phyloP scores from a whole-genome alignment of 2,888 invertebrate genomes.

The Dolichopus griseipennis region DNA sequence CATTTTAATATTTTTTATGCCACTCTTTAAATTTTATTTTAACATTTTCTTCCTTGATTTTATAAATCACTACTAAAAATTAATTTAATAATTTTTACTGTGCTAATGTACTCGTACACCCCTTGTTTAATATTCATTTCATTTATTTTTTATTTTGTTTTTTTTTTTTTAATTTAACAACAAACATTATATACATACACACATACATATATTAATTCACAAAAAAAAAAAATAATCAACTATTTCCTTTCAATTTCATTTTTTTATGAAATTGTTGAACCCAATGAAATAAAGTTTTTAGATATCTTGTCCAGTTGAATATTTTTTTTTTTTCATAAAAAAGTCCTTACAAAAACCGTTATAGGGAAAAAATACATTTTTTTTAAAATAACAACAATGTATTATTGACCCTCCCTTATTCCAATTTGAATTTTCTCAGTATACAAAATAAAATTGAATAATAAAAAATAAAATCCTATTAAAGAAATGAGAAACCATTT shows the following conservation, averaged over 20 bases:
- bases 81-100: too few relatives aligned
- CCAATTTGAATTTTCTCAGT: not conserved
- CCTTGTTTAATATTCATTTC: too few relatives aligned
- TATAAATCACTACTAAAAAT: too few relatives aligned
- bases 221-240: not conserved
- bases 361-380: not conserved
- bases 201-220: not conserved
- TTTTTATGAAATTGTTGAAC: not conserved
- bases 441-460: too few relatives aligned
- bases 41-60: too few relatives aligned
- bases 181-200: not conserved
- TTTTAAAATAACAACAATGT: not conserved
- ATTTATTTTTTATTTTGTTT: too few relatives aligned
- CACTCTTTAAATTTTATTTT: too few relatives aligned
- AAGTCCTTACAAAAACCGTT: not conserved
- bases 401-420: not conserved
- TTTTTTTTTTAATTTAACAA: too few relatives aligned
- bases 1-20: too few relatives aligned
- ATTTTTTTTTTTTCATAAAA: not conserved
- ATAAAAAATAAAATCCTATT: too few relatives aligned
- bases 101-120: too few relatives aligned
- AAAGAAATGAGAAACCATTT: not conserved
- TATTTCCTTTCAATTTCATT: not conserved
- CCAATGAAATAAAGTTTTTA: not conserved
- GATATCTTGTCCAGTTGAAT: not conserved